Evolutionary conservation across 2,797 vertebrate genomes (phyloP), one percentile per base, ranked within the genome.

Genomic region (Onychomys torridus): DNA sequence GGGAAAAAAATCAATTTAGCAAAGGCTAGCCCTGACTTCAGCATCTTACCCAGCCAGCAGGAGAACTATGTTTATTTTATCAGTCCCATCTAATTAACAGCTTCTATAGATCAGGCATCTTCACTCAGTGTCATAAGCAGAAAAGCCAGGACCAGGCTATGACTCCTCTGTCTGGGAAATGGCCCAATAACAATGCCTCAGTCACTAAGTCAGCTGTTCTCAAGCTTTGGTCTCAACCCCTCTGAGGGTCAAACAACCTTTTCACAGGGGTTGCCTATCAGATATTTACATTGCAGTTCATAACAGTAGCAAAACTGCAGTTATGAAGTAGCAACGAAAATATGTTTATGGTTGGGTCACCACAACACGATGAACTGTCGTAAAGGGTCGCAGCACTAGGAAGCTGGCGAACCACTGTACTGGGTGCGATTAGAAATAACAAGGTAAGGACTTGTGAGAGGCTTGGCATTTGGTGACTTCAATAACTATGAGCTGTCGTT

Each of bases 41-140:
- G 52, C 14, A 27, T 34, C 21, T 46, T n/a, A 14, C 40, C 32
- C 40, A 78, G 40, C 57, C 73, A 65, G 4, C 43, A 1, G 61
- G 17, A 4, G 29, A 27, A 27, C 0, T 21, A 34, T 19, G 29
- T 1, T 16, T 27, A 10, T 87, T 19, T 37, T 78, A 65, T 23
- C 57, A 37, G 87, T 5, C 11, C 27, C 3, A 5, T 0, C 0
- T 7, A 86, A 71, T 6, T 5, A 65, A 29, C 4, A 5, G 14
- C 5, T 69, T 32, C 79, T 7, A n/a, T 5, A 3, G 4, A 7
- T 34, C 29, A 19, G 71, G 84, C 16, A 71, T 13, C 71, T 3
- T 25, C 46, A 9, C 34, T 29, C 37, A 27, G 0, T 0, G 37
- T 19, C 25, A 37, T 59, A 55, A 65, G 9, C 6, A 88, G 59